Percentiles rank a stretch among this genome's conserved stretches.
phyloP scores from a whole-genome alignment of 2,888 invertebrate genomes.

The Acrobasis repandana region DNA sequence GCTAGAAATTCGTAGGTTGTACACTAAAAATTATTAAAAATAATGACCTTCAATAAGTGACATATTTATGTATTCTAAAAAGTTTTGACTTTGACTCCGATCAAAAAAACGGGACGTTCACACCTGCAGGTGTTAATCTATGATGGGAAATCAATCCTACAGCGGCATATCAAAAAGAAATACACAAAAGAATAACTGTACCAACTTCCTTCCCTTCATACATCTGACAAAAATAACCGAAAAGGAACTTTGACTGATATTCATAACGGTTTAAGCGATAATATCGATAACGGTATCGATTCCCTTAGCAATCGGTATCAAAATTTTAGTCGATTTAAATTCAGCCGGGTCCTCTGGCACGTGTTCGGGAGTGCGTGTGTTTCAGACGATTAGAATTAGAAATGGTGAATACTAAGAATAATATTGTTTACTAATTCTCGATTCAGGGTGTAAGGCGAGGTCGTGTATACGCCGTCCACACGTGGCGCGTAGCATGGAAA shows the following conservation, averaged over 20 bases:
- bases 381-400: constrained; percentile 67
- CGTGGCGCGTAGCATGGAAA: constrained; percentile 79
- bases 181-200: constrained; percentile 10
- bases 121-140: constrained; percentile 15
- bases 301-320: constrained; percentile 57
- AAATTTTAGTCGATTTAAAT: constrained; percentile 62
- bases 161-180: constrained; percentile 12
- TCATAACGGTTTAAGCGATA: constrained; percentile 46
- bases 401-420: constrained; percentile 74
- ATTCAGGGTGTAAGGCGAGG: constrained; percentile 70
- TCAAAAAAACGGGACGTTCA: neutral
- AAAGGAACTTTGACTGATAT: constrained; percentile 17
- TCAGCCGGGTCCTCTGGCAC: constrained; percentile 61
- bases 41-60: too few relatives aligned
- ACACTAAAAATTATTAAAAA: too few relatives aligned
- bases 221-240: constrained; percentile 20
- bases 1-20: too few relatives aligned
- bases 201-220: constrained; percentile 16
- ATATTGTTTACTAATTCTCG: constrained; percentile 68
- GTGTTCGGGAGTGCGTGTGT: constrained; percentile 67
- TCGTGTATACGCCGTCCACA: constrained; percentile 75
- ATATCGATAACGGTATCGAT: constrained; percentile 52
- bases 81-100: too few relatives aligned
- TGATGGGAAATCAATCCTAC: constrained; percentile 7
- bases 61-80: too few relatives aligned